A percentile compares a stretch with the other conserved stretches of the same genome.
Evolutionary conservation across 2,113 vertebrate genomes (phyloP).

Genomic region (Micromys minutus): DNA sequence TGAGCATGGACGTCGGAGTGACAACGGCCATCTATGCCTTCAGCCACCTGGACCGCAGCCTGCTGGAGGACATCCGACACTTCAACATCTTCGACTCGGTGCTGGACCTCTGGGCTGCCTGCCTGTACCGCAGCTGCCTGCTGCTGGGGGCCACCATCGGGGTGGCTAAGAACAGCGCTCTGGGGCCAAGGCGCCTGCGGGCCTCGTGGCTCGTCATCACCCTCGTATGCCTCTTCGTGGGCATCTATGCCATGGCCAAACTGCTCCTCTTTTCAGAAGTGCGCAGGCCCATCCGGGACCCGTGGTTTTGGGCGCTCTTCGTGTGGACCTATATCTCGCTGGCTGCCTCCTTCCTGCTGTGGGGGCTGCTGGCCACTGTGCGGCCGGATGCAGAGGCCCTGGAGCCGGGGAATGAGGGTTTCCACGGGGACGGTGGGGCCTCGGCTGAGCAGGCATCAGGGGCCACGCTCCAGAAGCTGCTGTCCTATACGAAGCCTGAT

Average conservation of each 20-base stretch:
- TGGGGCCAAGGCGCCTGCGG: constrained; percentile 88
- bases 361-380: constrained; percentile 88
- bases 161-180: constrained; percentile 88
- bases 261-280: constrained; percentile 93
- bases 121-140: constrained; percentile 89
- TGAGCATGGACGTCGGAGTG: constrained; percentile 86
- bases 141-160: constrained; percentile 91
- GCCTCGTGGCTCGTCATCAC: constrained; percentile 82
- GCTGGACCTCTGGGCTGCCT: constrained; percentile 93
- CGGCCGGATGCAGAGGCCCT: constrained; percentile 76
- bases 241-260: constrained; percentile 92
- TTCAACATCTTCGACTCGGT: constrained; percentile 90
- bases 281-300: constrained; percentile 86
- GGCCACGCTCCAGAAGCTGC: constrained; percentile 92
- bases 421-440: neutral
- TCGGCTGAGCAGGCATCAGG: constrained; percentile 84
- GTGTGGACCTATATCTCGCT: constrained; percentile 92
- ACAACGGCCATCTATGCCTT: constrained; percentile 91
- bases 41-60: constrained; percentile 81
- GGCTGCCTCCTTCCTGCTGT: constrained; percentile 84
- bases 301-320: constrained; percentile 93
- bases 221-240: constrained; percentile 87
- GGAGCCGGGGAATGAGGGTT: constrained; percentile 67
- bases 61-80: constrained; percentile 87
- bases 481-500: constrained; percentile 93